A percentile compares a stretch with the other conserved stretches of the same genome.
These are phyloP conservation scores for Coptodon rendalli DNA, from an alignment of 2,113 vertebrate species.

Conservation along the genomic window DNA sequence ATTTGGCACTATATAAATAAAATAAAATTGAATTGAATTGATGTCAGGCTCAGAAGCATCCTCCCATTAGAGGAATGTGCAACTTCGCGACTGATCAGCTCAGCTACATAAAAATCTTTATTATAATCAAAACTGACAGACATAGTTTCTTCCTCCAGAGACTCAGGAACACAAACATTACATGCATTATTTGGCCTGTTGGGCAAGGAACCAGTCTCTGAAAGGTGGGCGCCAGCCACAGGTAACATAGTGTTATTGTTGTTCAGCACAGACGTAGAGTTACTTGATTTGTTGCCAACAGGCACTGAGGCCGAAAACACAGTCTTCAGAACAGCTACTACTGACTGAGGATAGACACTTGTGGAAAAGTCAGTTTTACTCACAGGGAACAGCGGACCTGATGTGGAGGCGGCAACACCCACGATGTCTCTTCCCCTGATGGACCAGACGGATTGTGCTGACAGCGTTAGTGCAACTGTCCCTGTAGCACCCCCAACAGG, in stretches of 20 bases:
- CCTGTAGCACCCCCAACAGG: not conserved
- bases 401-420: not conserved
- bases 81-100: not conserved
- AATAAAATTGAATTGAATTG: not conserved
- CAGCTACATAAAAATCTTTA: not conserved
- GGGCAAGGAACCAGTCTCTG: not conserved
- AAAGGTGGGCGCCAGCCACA: not conserved
- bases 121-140: rapidly evolving
- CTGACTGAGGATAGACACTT: not conserved
- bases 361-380: not conserved
- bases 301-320: not conserved
- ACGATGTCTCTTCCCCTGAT: not conserved
- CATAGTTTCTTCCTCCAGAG: not conserved
- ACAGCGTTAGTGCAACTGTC: not conserved
- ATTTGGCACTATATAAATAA: not conserved
- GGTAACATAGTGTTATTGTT: not conserved
- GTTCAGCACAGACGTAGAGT: not conserved
- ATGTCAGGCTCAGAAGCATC: not conserved
- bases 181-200: not conserved
- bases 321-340: not conserved
- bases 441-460: not conserved
- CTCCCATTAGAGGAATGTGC: not conserved
- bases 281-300: not conserved
- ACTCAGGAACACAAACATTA: not conserved
- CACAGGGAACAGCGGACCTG: not conserved